Base-by-base conservation (phyloP, 2,113 vertebrate species). In the Zootoca vivipara region DNA sequence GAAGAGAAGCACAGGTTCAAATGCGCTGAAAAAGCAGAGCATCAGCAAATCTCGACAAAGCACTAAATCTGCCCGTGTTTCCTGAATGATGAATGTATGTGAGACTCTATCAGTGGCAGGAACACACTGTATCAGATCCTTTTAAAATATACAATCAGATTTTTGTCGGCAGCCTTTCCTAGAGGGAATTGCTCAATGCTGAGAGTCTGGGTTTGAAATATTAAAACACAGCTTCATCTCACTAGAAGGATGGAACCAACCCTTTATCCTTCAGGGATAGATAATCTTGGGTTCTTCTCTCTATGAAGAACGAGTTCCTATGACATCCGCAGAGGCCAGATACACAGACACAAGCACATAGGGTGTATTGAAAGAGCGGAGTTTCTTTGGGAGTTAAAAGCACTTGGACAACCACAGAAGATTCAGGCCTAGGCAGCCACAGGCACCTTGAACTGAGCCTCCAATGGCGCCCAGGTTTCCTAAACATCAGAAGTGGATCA, bases 1-100 rank as follows among this genome's bases (percentile, higher is more conserved):
- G 85, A 94, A 94, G 78, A 82, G 85, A 95, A 95, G 30, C 30
- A 7, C n/a, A 93, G 92, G 93, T 94, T 95, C 89, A 90, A 93
- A 94, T 87, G 78, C 72, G 92, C 92, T 79, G 83, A 91, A 93
- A 93, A 94, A 93, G 77, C 77, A 92, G 90, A 93, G 80, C 89
- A 90, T 94, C 92, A 93, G 92, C 89, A 93, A 95, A 89, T 89
- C 87, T 75, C 81, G 87, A 77, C 82, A 94, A 88, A 90, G 89
- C 88, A 93, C 80, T 90, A 85, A 91, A 93, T 87, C 89, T 94
- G 91, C 67, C 88, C 52, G 65, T 93, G 89, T 90, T 93, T 90
- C 91, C 92, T 91, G 83, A 92, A 87, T 94, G 94, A 92, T 90
- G 89, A 92, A 90, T 89, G 78, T 5, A 89, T 90, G n/a, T 90